Percentiles rank a stretch among this genome's conserved stretches.
These are phyloP conservation scores for Aldabrachelys gigantea DNA, from an alignment of 2,113 vertebrate genomes.

Conservation along the genomic window DNA sequence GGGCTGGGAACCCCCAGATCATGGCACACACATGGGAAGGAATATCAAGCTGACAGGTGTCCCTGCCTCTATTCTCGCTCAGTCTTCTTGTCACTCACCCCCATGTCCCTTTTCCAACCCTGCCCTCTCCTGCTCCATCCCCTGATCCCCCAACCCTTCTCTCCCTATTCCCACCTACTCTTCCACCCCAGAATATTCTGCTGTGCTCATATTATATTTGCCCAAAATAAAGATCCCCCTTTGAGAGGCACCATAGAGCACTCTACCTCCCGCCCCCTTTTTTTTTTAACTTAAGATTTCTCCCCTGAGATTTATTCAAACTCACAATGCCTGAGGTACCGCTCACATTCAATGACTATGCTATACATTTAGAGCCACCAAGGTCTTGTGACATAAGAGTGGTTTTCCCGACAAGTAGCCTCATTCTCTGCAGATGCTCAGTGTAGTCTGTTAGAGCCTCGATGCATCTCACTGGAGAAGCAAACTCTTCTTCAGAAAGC, in stretches of 20 bases:
- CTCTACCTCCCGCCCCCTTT: background rate
- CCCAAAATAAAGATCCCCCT: background rate
- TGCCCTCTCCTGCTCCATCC: background rate
- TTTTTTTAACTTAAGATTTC: background rate
- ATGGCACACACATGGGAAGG: too few species aligned
- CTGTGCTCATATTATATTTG: background rate
- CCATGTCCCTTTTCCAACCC: background rate
- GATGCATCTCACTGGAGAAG: background rate
- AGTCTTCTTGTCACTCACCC: background rate
- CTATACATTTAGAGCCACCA: background rate
- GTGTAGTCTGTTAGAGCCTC: background rate
- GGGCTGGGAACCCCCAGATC: too few species aligned
- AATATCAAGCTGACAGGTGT: background rate
- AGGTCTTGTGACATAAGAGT: background rate
- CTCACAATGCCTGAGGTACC: background rate
- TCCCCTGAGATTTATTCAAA: background rate
- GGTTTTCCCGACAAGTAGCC: background rate
- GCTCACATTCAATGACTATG: background rate
- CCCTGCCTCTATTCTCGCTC: background rate
- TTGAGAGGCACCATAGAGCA: background rate
- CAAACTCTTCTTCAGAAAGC: background rate
- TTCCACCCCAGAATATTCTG: background rate
- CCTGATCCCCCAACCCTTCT: background rate
- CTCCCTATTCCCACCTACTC: background rate
- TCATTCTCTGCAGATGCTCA: background rate